Conservation (phyloP, 92 coral and sea anemone species). For the Umimayanthus chanpuru region DNA sequence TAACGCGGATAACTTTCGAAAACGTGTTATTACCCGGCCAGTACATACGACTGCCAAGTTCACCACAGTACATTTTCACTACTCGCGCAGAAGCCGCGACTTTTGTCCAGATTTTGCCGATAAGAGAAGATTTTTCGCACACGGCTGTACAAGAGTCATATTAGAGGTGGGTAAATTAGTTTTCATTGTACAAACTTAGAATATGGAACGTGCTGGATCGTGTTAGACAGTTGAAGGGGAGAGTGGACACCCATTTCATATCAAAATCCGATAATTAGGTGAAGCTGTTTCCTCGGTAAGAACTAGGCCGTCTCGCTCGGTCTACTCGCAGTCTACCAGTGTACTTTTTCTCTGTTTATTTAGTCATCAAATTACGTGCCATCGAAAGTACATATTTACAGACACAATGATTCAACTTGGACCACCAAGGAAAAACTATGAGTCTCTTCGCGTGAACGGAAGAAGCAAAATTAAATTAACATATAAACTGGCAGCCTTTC, state of each 20-base stretch:
- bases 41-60: constrained; percentile 37
- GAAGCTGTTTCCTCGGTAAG: not conserved
- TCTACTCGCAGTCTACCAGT: not conserved
- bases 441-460: not conserved
- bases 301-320: not conserved
- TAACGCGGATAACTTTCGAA: constrained; percentile 71
- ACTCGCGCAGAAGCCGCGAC: not conserved
- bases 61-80: constrained; percentile 27
- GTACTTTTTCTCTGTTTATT: constrained; percentile 56
- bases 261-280: constrained; percentile 22
- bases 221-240: not conserved
- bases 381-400: constrained; percentile 78
- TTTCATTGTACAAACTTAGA: constrained; percentile 41
- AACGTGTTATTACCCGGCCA: constrained; percentile 51
- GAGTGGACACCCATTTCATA: constrained; percentile 25
- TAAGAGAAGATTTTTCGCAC: constrained; percentile 27
- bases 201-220: constrained; percentile 32
- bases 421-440: not conserved
- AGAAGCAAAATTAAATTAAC: not conserved
- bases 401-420: constrained; percentile 34
- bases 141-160: constrained; percentile 30
- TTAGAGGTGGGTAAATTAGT: constrained; percentile 35
- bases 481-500: not conserved
- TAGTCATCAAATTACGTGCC: constrained; percentile 68
- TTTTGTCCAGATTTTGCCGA: not conserved